Percentiles rank a stretch among this genome's conserved stretches.
These are phyloP conservation scores for Alaudala cheleensis DNA, from an alignment of 2,113 vertebrate species.

Conservation along the genomic window DNA sequence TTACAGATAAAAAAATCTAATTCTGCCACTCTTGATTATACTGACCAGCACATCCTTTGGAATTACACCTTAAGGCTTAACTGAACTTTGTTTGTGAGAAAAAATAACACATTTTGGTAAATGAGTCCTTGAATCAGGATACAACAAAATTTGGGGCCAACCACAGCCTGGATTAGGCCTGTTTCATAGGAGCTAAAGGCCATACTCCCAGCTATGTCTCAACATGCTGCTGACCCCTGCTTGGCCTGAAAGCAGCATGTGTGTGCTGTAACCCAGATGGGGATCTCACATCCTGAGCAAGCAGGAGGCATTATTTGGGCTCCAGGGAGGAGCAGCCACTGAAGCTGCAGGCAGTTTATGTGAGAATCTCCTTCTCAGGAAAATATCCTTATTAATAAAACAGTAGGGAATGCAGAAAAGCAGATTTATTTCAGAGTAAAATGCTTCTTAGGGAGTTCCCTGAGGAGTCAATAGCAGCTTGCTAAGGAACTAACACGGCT, in stretches of 20 bases:
- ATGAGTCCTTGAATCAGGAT: not conserved
- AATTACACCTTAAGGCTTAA: not conserved
- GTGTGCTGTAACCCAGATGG: not conserved
- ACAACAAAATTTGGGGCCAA: not conserved
- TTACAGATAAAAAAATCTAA: not conserved
- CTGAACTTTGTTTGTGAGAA: not conserved
- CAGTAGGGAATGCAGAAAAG: slow-evolving; percentile 45
- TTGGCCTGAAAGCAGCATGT: accelerated
- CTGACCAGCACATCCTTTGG: not conserved
- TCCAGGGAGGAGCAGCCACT: not conserved
- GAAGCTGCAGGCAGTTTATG: not conserved
- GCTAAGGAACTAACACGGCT: slow-evolving; percentile 9
- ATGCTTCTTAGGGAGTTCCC: slow-evolving; percentile 33
- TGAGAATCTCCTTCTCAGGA: not conserved
- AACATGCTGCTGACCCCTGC: accelerated
- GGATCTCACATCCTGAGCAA: not conserved
- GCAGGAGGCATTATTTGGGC: not conserved
- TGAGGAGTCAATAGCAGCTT: slow-evolving; percentile 2
- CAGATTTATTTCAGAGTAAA: slow-evolving; percentile 29
- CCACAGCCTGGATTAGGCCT: not conserved
- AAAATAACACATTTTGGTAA: not conserved
- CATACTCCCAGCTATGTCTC: not conserved
- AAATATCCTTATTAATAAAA: slow-evolving; percentile 47
- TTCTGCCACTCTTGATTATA: not conserved
- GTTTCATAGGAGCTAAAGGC: not conserved